phyloP scores from a whole-genome alignment of 2,888 invertebrate genomes.

The Lomographa bimaculata region DNA sequence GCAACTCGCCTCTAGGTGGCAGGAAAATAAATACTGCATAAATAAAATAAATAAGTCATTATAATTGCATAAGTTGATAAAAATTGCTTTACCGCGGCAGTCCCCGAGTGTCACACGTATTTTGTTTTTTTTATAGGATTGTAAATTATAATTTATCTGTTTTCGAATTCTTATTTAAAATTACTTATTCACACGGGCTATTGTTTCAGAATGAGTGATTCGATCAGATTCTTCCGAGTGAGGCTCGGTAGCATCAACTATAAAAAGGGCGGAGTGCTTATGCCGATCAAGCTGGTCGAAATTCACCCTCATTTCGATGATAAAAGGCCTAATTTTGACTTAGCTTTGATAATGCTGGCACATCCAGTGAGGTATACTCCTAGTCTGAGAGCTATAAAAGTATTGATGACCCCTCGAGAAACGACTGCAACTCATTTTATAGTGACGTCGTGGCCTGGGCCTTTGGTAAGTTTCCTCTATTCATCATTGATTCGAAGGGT shows the following conservation, averaged over 20 bases:
- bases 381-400: constrained; percentile 48
- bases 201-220: constrained; percentile 52
- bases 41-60: no score
- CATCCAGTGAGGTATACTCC: constrained; percentile 42
- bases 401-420: constrained; percentile 40
- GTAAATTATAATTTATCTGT: no score
- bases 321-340: constrained; percentile 55
- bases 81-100: no score
- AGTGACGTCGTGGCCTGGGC: constrained; percentile 57
- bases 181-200: no score
- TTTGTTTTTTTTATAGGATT: no score
- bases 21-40: no score
- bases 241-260: constrained; percentile 67
- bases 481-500: no score
- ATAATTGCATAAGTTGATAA: no score
- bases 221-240: constrained; percentile 49
- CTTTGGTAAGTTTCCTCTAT: constrained; percentile 43
- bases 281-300: constrained; percentile 56
- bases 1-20: no score
- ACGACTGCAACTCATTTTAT: constrained; percentile 57
- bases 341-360: constrained; percentile 59
- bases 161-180: no score
- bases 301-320: constrained; percentile 66
- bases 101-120: no score
- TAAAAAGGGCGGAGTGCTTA: constrained; percentile 55